Evolutionary conservation across 2,113 vertebrate species (phyloP), one percentile per base, ranked within the genome.

Genomic region (Rhinoptilus africanus): DNA sequence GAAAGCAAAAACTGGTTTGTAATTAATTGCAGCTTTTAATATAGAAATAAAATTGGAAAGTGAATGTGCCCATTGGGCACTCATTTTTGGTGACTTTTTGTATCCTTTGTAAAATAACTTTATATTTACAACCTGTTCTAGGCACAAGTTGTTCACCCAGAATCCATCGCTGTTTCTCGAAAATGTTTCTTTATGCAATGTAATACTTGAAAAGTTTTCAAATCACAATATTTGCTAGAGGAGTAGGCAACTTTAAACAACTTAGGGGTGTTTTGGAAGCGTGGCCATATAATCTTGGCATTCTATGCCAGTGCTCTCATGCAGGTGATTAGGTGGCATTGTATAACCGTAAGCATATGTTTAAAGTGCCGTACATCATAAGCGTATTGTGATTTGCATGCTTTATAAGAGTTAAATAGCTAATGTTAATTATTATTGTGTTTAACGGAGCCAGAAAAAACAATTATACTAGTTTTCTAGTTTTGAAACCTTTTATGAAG

Each of bases 21-120:
- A 98, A 98, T 98, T 98, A 98, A 98, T 97, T 97, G 97, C 97
- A 98, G 95, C 95, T 98, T 98, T 97, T 97, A 92, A 97, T 95
- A 96, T 95, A 97, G 97, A 94, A 96, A 97, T 96, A 93, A 93
- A 90, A 96, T 97, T 97, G 68, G 78, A 86, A 95, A 96, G 79
- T 93, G 82, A 96, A 80, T 92, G 57, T 91, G 59, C 80, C 89
- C 62, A 74, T 77, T 85, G 96, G 97, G 79, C 68, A 71, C 45
- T 85, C 69, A 37, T 94, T 97, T 97, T 94, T 91, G 73, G 64
- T 94, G 95, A 87, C 62, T 81, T 95, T 92, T 95, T 74, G 34
- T 82, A 88, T 95, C 72, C 54, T 93, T 92, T 85, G 88, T 57
- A 95, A 97, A 90, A 62, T 57, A 91, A 94, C 85, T 92, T 96